Evolutionary conservation across 2,888 invertebrate species (phyloP).

Genomic region (Thymelicus sylvestris): DNA sequence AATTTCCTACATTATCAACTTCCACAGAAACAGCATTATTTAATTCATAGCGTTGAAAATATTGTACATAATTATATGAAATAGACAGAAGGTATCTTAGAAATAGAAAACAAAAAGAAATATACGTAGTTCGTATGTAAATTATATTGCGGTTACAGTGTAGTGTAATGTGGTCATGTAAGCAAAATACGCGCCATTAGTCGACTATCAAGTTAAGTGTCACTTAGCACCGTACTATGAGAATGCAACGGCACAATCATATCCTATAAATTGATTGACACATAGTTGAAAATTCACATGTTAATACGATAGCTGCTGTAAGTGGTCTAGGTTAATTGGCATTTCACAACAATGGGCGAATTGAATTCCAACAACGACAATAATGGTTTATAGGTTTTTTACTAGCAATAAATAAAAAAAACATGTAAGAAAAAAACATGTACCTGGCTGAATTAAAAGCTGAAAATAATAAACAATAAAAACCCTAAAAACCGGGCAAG

Average conservation of each 20-base stretch:
- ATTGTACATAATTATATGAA: too few relatives aligned
- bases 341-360: conserved; percentile 20
- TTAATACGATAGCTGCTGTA: conserved; percentile 7
- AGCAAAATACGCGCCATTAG: conserved; percentile 32
- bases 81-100: neutral
- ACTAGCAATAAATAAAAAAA: too few relatives aligned
- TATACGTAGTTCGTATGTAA: conserved; percentile 11
- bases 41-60: too few relatives aligned
- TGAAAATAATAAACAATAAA: too few relatives aligned
- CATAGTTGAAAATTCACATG: conserved; percentile 24
- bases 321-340: neutral
- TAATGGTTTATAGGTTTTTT: too few relatives aligned
- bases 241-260: conserved; percentile 22
- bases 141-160: conserved; percentile 29
- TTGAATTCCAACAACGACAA: neutral
- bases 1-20: neutral
- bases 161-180: conserved; percentile 22
- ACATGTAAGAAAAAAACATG: too few relatives aligned
- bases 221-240: conserved; percentile 28
- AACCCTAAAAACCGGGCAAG: too few relatives aligned
- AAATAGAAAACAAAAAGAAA: neutral
- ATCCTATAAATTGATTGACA: conserved; percentile 27
- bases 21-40: neutral
- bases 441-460: too few relatives aligned
- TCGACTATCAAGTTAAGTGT: conserved; percentile 27